phyloP scores from a whole-genome alignment of 1,140 invertebrate species.

The Ectropis grisescens region DNA sequence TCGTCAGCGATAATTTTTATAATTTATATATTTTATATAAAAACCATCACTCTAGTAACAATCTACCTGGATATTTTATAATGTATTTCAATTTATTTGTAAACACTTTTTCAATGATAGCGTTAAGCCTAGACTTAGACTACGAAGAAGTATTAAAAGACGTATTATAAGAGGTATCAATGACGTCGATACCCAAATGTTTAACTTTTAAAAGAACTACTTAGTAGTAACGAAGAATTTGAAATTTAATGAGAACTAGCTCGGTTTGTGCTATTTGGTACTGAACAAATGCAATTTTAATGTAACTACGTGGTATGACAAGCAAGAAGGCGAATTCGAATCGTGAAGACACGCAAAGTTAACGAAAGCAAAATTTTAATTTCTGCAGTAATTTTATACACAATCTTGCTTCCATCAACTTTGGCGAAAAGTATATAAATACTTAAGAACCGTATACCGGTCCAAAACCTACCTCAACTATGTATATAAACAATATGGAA shows the following conservation, averaged over 20 bases:
- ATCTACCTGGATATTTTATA: conserved; percentile 57
- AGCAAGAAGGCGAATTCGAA: conserved; percentile 6
- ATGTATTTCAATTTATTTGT: conserved; percentile 54
- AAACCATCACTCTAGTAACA: conserved; percentile 67
- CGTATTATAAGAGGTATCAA: conserved; percentile 29
- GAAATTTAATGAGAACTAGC: conserved; percentile 31
- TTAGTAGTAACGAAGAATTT: conserved; percentile 8
- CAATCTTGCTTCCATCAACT: too few species aligned
- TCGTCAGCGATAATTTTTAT: conserved; percentile 39
- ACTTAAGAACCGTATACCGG: too few species aligned
- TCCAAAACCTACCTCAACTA: conserved; percentile 19
- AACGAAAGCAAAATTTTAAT: too few species aligned
- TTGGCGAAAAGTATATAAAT: too few species aligned
- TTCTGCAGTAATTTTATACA: too few species aligned
- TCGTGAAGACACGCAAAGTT: too few species aligned
- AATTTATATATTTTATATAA: conserved; percentile 49
- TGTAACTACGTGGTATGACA: conserved; percentile 32
- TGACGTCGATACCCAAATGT: conserved; percentile 22
- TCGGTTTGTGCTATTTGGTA: conserved; percentile 54
- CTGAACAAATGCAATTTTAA: conserved; percentile 56
- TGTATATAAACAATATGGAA: conserved; percentile 51
- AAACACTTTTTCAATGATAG: conserved; percentile 59
- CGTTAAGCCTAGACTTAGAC: conserved; percentile 56
- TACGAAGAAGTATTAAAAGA: conserved; percentile 56
- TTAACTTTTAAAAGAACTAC: conserved; percentile 26